Evolutionary conservation across 2,888 invertebrate genomes (phyloP).

Genomic region (Auanema sp.): DNA sequence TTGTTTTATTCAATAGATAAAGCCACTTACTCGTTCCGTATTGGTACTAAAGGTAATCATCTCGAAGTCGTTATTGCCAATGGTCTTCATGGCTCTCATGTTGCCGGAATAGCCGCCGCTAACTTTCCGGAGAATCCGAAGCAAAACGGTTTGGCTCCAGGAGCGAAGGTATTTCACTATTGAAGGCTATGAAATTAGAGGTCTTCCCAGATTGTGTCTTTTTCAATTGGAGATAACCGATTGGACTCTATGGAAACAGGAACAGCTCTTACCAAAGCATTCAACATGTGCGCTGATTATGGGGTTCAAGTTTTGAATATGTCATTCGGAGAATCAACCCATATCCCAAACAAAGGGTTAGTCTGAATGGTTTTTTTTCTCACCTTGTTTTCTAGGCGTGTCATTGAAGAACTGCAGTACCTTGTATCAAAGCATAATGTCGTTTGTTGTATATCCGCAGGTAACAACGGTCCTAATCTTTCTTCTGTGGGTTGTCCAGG

Average conservation of each 20-base stretch:
- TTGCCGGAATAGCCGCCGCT: constrained; percentile 91
- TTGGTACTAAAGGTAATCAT: constrained; percentile 82
- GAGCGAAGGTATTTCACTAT: constrained; percentile 75
- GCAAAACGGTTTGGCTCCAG: constrained; percentile 91
- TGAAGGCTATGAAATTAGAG: background rate
- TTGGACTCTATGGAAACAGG: constrained; percentile 96
- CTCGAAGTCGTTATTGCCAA: constrained; percentile 85
- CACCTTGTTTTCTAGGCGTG: constrained; percentile 75
- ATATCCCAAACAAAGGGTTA: constrained; percentile 87
- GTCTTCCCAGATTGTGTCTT: constrained; percentile 65
- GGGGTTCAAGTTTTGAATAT: constrained; percentile 86
- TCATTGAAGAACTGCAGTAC: constrained; percentile 73
- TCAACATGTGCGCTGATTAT: constrained; percentile 67
- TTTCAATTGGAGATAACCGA: constrained; percentile 83
- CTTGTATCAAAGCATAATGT: constrained; percentile 85
- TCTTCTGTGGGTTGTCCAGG: constrained; percentile 81
- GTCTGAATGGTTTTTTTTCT: constrained; percentile 64
- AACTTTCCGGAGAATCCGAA: constrained; percentile 84
- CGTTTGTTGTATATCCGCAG: constrained; percentile 89
- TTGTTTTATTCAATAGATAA: constrained; percentile 71
- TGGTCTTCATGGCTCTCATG: constrained; percentile 95
- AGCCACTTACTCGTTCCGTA: constrained; percentile 85
- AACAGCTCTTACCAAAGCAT: constrained; percentile 83
- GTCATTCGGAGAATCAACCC: constrained; percentile 94
- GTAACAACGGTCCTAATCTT: constrained; percentile 90